Percentiles rank a stretch among this genome's conserved stretches.
Conservation (phyloP, 2,113 vertebrate genomes). For the Percina caprodes region DNA sequence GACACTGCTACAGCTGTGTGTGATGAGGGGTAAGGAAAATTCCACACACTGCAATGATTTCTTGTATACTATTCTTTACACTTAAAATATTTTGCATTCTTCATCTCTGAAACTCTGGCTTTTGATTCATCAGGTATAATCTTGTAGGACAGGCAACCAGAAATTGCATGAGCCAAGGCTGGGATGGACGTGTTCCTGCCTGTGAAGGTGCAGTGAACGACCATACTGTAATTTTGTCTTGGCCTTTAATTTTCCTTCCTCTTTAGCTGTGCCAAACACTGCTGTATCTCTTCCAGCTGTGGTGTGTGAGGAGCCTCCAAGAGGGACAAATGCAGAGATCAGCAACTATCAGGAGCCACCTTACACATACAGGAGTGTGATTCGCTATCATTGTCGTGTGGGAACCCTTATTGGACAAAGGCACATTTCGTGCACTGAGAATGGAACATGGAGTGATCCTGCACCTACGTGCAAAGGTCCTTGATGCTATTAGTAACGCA, state of each 20-base stretch:
- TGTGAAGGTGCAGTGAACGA: constrained; percentile 76
- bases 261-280: not conserved
- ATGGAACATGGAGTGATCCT: constrained; percentile 77
- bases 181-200: constrained; percentile 75
- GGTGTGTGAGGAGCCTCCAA: constrained; percentile 65
- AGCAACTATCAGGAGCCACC: not conserved
- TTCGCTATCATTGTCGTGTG: constrained; percentile 62
- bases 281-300: constrained; percentile 57
- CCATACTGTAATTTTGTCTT: too few species aligned
- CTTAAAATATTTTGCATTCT: not conserved
- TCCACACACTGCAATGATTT: not conserved
- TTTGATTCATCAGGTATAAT: constrained; percentile 52
- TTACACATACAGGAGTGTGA: constrained; percentile 44
- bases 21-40: constrained; percentile 69
- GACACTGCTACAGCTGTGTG: constrained; percentile 74
- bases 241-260: not conserved
- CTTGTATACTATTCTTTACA: not conserved
- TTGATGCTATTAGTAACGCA: not conserved
- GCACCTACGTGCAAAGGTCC: constrained; percentile 79
- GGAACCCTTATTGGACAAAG: constrained; percentile 65
- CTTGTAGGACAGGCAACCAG: constrained; percentile 71
- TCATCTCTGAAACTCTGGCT: not conserved
- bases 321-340: constrained; percentile 21
- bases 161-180: constrained; percentile 70
- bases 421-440: constrained; percentile 72